phyloP scores from a whole-genome alignment of 1,140 invertebrate genomes.

The Augochlora pura region DNA sequence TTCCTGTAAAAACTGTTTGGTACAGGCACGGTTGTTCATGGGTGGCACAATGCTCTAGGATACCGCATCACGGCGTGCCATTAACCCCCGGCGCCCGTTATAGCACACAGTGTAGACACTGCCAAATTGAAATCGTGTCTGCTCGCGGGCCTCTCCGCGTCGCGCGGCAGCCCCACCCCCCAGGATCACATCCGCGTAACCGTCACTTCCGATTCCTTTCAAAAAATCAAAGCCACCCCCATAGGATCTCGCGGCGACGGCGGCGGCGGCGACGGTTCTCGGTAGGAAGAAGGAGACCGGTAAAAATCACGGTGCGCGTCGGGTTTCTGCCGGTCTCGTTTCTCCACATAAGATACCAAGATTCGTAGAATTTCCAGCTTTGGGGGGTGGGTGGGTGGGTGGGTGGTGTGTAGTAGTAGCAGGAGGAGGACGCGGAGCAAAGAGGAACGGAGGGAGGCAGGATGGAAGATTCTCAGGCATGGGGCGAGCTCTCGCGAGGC shows the following conservation, averaged over 20 bases:
- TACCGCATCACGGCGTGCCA: no score
- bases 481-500: slow-evolving; percentile 50
- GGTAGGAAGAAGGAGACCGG: slow-evolving; percentile 15
- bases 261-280: no score
- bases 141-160: neutral
- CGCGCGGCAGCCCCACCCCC: neutral
- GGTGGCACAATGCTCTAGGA: no score
- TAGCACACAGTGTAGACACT: neutral
- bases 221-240: slow-evolving; percentile 61
- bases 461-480: slow-evolving; percentile 31
- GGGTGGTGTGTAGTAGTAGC: no score
- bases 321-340: slow-evolving; percentile 39
- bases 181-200: slow-evolving; percentile 23
- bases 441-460: neutral
- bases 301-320: slow-evolving; percentile 54
- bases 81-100: neutral
- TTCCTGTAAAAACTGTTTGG: no score
- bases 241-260: slow-evolving; percentile 26
- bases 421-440: no score
- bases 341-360: slow-evolving; percentile 63
- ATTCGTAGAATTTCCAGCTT: slow-evolving; percentile 64
- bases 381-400: neutral
- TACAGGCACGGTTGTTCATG: no score
- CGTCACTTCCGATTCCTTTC: slow-evolving; percentile 57
- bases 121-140: slow-evolving; percentile 34